Conservation (phyloP, 2,113 vertebrate species). For the Saiga tatarica region DNA sequence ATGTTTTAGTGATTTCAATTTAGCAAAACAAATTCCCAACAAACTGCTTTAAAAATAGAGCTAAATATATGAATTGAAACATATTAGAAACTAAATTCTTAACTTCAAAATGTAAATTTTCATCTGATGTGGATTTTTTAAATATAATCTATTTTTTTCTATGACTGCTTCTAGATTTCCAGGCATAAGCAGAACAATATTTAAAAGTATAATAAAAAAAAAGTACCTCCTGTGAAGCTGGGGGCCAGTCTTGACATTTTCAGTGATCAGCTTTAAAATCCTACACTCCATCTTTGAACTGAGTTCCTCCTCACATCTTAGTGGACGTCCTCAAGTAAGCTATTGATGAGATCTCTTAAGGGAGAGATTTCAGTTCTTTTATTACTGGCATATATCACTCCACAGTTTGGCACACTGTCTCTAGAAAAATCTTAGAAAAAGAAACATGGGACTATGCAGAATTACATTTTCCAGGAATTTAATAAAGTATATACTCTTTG, state of each 20-base stretch:
- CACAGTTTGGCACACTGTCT: neutral
- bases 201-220: neutral
- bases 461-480: neutral
- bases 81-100: neutral
- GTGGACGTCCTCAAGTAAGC: neutral
- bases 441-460: neutral
- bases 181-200: neutral
- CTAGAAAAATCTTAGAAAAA: neutral
- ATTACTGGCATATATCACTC: neutral
- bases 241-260: neutral
- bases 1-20: slow-evolving; percentile 8
- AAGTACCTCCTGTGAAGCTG: neutral
- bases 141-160: neutral
- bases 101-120: neutral
- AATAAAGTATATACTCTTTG: neutral
- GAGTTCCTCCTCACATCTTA: neutral
- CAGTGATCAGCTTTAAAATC: neutral
- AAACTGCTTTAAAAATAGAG: neutral
- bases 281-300: neutral
- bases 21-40: neutral
- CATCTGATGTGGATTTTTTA: neutral
- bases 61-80: neutral
- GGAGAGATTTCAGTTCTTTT: neutral
- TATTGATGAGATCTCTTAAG: neutral
- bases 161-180: neutral